phyloP scores from a whole-genome alignment of 2,797 vertebrate species.

The Petrocephalus schoutedeni region DNA sequence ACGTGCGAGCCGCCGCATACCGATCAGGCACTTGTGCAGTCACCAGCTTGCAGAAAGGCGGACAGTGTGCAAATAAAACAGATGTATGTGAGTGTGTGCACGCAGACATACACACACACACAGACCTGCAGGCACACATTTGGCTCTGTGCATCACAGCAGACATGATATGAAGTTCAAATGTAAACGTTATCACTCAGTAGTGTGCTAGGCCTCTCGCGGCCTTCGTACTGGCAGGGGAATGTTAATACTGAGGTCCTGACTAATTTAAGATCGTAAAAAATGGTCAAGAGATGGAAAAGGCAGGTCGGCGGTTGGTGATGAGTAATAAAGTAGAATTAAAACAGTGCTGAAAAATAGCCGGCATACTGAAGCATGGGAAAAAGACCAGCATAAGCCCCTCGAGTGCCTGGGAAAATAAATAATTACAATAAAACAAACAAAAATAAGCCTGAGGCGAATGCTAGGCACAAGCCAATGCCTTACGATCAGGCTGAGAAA shows the following conservation, averaged over 20 bases:
- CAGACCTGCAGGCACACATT: background rate
- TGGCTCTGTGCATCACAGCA: background rate
- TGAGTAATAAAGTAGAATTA: background rate
- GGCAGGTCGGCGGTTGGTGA: background rate
- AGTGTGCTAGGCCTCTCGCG: background rate
- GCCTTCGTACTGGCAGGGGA: background rate
- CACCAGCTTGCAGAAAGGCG: background rate
- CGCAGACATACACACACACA: constrained; percentile 22
- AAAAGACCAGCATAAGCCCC: constrained; percentile 25
- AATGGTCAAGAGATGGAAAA: background rate
- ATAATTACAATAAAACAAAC: constrained; percentile 32
- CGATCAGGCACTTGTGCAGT: background rate
- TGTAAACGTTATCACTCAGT: background rate
- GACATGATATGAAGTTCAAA: background rate
- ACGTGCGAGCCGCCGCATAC: constrained; percentile 10
- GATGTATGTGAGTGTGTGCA: background rate
- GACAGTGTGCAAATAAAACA: too few relatives aligned
- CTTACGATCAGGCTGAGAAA: background rate
- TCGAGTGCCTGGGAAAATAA: constrained; percentile 16
- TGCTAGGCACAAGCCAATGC: background rate
- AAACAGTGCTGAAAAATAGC: background rate
- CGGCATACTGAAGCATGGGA: constrained; percentile 32
- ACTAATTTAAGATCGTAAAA: background rate
- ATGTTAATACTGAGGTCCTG: background rate
- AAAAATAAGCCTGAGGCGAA: background rate